phyloP scores from a whole-genome alignment of 2,113 vertebrate species.

The Pachyramphus minor region DNA sequence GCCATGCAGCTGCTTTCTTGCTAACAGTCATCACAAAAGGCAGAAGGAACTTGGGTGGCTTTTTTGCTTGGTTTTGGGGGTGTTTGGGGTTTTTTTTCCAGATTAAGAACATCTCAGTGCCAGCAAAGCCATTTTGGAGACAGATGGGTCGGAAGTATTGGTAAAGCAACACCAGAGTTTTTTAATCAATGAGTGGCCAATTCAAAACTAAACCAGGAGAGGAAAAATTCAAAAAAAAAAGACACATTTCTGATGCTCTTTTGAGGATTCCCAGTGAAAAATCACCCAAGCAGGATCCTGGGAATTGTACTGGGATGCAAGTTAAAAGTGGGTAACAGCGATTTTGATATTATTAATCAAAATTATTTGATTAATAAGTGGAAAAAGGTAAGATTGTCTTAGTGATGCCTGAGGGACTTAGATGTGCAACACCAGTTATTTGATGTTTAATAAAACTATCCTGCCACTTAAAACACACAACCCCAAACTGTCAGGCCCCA shows the following conservation, averaged over 20 bases:
- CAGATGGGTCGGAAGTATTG: background rate
- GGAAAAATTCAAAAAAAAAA: fast-evolving
- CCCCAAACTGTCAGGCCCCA: background rate
- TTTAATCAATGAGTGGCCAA: background rate
- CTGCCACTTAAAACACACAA: background rate
- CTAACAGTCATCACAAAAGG: background rate
- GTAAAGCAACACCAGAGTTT: background rate
- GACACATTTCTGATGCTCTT: background rate
- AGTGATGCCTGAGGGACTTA: background rate
- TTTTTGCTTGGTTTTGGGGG: background rate
- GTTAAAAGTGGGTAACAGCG: background rate
- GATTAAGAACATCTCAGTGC: background rate
- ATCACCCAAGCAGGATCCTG: background rate
- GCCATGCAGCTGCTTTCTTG: background rate
- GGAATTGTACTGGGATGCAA: background rate
- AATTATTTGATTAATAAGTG: background rate
- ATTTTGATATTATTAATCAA: background rate
- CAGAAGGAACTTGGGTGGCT: background rate
- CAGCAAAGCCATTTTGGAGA: background rate
- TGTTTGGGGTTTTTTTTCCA: background rate
- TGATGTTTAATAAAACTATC: background rate
- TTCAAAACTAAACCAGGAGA: background rate
- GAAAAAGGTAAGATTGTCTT: background rate
- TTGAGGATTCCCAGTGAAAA: background rate
- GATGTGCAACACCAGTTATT: background rate